Base-by-base conservation (phyloP, 2,113 vertebrate genomes). In the Oxygymnocypris stewartii region DNA sequence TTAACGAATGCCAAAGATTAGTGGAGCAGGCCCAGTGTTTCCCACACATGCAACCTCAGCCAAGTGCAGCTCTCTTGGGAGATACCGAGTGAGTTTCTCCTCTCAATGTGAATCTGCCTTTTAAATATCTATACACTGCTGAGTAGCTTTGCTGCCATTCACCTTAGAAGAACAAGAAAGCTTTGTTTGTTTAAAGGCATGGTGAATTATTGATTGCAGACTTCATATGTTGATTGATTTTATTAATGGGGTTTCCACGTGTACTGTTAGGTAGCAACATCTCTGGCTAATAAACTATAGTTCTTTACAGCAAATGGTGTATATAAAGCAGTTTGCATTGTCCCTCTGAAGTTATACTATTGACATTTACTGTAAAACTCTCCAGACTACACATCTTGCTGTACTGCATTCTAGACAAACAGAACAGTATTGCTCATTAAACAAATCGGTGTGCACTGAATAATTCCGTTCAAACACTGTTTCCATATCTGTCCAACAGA, bases 181-280 rank as follows among this genome's bases (percentile, higher is more conserved):
- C 20, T 67, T 44, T 31, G 51, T 16, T 49, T 81, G n/a, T 65
- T 77, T 82, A 42, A 54, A 61, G 42, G 25, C 65, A 25, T 23
- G 28, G 49, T 84, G 51, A 84, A 84, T 84, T 80, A 87, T 74
- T 79, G 37, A 84, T 79, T 23, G 40, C 69, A 73, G 31, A 37
- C 16, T 65, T 44, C 12, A 42, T 44, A n/a, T 63, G 23, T 35
- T 47, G 51, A 74, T 84, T 67, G 49, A 63, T 84, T 74, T 61
- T 65, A 80, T 57, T 63, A 75, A 42, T 63, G 65, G 51, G 49
- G 6, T 44, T 84, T 54, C 71, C 40, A 44, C 4, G 18, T 59
- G 44, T 37, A 35, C 11, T 69, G 23, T 25, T 37, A 31, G 69
- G 31, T 25, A 54, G 31, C 8, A n/a, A 47, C 11, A 23, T 42